These are phyloP conservation scores for Myripristis jacobus DNA, from an alignment of 2,797 vertebrate species.

Conservation along the genomic window DNA sequence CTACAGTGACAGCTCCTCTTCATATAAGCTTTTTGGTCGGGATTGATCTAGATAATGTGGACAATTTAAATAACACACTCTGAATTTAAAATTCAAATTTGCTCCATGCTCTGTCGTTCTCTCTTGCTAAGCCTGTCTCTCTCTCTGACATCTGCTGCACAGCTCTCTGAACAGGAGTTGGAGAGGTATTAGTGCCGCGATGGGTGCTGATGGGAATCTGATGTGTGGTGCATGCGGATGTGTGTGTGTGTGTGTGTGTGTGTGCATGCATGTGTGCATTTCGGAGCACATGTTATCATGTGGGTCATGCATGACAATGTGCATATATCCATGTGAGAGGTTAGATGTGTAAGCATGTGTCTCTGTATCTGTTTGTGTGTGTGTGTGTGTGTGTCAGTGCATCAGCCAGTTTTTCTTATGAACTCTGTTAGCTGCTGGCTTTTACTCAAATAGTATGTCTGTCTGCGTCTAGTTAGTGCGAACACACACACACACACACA, in stretches of 20 bases:
- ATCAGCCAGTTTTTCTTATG: conserved; percentile 77
- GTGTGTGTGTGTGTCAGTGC: conserved; percentile 13
- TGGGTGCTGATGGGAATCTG: conserved; percentile 66
- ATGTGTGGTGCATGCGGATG: conserved; percentile 33
- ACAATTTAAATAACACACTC: no score
- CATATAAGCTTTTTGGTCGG: no score
- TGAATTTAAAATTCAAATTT: no score
- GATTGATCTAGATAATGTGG: no score
- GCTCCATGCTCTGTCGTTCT: background rate
- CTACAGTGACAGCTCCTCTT: no score
- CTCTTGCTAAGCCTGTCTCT: background rate
- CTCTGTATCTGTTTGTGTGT: conserved; percentile 20
- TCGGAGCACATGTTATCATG: background rate
- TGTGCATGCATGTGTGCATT: conserved; percentile 21
- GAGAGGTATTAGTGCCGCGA: conserved; percentile 46
- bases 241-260: conserved; percentile 46
- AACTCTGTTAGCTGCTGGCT: conserved; percentile 86
- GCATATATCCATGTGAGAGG: no score
- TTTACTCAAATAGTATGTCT: conserved; percentile 61
- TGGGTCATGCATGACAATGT: no score
- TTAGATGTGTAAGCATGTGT: conserved; percentile 22
- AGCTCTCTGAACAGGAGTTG: conserved; percentile 65
- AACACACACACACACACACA: conserved; percentile 55
- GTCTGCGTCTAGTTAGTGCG: conserved; percentile 74
- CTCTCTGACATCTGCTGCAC: conserved; percentile 66